These are phyloP conservation scores for Toxotes chatareus DNA, from an alignment of 2,113 vertebrate genomes.

Conservation along the genomic window DNA sequence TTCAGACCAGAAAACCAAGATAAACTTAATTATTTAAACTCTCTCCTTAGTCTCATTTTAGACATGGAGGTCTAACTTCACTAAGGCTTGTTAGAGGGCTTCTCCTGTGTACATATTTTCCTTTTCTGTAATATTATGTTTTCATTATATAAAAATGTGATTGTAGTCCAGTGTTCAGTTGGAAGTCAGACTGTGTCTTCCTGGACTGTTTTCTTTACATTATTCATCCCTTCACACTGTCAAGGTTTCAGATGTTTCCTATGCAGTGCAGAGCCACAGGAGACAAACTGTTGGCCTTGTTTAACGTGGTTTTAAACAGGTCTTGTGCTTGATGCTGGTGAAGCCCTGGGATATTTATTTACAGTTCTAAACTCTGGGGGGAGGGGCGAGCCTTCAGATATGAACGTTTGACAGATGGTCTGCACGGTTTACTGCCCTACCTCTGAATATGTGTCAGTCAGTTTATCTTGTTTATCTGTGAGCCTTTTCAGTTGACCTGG, in stretches of 20 bases:
- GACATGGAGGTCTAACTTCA: no score
- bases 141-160: not conserved
- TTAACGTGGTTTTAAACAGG: not conserved
- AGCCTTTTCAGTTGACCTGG: conserved; percentile 23
- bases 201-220: conserved; percentile 11
- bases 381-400: conserved; percentile 51
- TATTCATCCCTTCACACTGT: not conserved
- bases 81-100: not conserved
- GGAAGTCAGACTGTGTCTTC: not conserved
- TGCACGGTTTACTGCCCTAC: conserved; percentile 55
- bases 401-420: conserved; percentile 75
- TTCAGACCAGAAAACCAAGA: not conserved
- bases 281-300: not conserved
- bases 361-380: conserved; percentile 32
- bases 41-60: no score
- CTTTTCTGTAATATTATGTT: not conserved
- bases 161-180: not conserved
- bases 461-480: conserved; percentile 41
- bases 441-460: conserved; percentile 70
- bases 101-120: not conserved
- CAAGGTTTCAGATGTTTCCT: not conserved
- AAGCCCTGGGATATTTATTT: conserved; percentile 54
- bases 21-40: conserved; percentile 9
- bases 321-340: conserved; percentile 1
- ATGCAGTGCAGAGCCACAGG: not conserved